These are phyloP conservation scores for Dynastes maya DNA, from an alignment of 2,888 invertebrate genomes.

Conservation along the genomic window DNA sequence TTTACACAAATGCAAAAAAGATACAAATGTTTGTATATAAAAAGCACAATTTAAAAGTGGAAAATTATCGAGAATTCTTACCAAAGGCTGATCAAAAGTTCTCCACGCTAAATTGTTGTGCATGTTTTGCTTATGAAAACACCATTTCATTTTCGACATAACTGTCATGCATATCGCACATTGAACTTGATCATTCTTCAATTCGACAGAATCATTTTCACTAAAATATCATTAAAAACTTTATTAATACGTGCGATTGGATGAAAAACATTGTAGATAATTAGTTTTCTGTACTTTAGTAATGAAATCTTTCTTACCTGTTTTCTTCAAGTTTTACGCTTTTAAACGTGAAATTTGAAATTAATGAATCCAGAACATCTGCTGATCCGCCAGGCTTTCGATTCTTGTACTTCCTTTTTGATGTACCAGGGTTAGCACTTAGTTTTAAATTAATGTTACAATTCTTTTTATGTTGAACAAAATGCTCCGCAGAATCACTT, in stretches of 20 bases:
- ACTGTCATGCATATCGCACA: constrained; percentile 72
- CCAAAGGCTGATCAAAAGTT: constrained; percentile 72
- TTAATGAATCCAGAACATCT: not conserved
- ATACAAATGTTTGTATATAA: too few relatives aligned
- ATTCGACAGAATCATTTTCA: constrained; percentile 61
- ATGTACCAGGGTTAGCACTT: constrained; percentile 8
- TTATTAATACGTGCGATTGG: too few relatives aligned
- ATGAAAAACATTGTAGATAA: too few relatives aligned
- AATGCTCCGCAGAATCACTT: constrained; percentile 26
- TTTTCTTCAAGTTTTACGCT: not conserved
- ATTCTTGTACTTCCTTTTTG: not conserved
- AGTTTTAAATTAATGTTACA: constrained; percentile 15
- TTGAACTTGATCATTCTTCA: constrained; percentile 53
- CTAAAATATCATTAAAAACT: constrained; percentile 38
- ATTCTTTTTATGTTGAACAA: constrained; percentile 4
- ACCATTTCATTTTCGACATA: constrained; percentile 69
- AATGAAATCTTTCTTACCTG: not conserved
- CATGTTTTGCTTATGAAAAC: constrained; percentile 70
- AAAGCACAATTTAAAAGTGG: too few relatives aligned
- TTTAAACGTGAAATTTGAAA: not conserved
- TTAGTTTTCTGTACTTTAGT: too few relatives aligned
- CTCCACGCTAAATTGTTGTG: constrained; percentile 77
- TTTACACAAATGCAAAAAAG: too few relatives aligned
- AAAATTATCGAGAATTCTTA: constrained; percentile 62
- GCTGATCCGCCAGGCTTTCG: constrained; percentile 22